A percentile compares a stretch with the other conserved stretches of the same genome.
These are phyloP conservation scores for Molossus molossus DNA, from an alignment of 2,797 vertebrate genomes.

Conservation along the genomic window DNA sequence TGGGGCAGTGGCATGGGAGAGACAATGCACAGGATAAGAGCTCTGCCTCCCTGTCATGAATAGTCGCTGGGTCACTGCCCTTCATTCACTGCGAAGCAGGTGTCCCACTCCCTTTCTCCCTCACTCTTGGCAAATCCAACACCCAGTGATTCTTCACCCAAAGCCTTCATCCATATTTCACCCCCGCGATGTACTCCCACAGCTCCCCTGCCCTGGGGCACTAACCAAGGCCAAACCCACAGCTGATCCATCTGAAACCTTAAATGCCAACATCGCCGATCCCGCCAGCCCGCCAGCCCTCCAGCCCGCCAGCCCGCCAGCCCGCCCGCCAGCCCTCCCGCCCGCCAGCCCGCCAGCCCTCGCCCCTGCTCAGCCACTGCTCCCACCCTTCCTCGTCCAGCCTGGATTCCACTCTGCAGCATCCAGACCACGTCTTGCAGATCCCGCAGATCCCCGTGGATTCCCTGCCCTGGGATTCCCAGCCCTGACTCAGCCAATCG, in stretches of 20 bases:
- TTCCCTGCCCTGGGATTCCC: background rate
- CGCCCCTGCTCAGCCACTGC: background rate
- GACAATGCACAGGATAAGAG: background rate
- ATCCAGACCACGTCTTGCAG: background rate
- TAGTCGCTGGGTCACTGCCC: background rate
- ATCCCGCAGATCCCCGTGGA: background rate
- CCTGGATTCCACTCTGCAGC: background rate
- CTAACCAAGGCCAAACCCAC: background rate
- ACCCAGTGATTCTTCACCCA: background rate
- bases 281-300: background rate
- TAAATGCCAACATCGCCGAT: background rate
- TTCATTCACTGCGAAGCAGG: background rate
- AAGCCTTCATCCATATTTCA: background rate
- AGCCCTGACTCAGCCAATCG: background rate
- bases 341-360: no score
- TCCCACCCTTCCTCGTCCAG: background rate
- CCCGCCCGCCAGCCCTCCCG: no score
- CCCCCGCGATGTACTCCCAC: background rate
- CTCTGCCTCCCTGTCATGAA: fast-evolving
- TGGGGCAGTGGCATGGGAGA: fast-evolving
- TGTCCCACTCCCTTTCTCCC: background rate
- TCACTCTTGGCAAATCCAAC: background rate
- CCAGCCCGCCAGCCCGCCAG: no score
- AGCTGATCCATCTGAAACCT: background rate
- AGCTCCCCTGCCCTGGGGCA: no score